A percentile compares a stretch with the other conserved stretches of the same genome.
phyloP scores from a whole-genome alignment of 2,888 invertebrate species.

The Hypomecis punctinalis region DNA sequence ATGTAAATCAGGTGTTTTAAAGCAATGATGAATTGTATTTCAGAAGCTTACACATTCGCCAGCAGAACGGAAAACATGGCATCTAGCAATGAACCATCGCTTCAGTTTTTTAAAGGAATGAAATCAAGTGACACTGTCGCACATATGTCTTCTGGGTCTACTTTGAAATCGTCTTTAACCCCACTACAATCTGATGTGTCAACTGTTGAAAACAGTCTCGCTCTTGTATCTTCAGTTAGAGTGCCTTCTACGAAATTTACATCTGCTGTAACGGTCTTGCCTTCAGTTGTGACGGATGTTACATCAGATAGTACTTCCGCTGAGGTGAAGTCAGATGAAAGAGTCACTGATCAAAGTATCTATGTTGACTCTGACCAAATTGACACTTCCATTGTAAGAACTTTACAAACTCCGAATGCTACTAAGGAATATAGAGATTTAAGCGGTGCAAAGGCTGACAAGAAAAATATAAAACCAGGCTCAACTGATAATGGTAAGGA shows the following conservation, averaged over 20 bases:
- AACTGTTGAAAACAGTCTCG: neutral
- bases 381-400: conserved; percentile 20
- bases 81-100: conserved; percentile 4
- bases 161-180: conserved; percentile 21
- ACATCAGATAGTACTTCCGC: conserved; percentile 44
- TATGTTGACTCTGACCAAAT: conserved; percentile 30
- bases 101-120: conserved; percentile 5
- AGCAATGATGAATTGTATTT: neutral
- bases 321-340: conserved; percentile 28
- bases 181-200: conserved; percentile 28
- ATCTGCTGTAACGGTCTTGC: conserved; percentile 57
- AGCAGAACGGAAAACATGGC: conserved; percentile 5
- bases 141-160: conserved; percentile 26
- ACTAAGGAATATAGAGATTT: neutral
- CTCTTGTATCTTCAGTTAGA: conserved; percentile 9
- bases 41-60: conserved; percentile 42
- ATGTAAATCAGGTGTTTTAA: too few relatives aligned
- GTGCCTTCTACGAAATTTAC: conserved; percentile 49
- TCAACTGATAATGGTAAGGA: neutral
- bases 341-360: conserved; percentile 19
- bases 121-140: conserved; percentile 31
- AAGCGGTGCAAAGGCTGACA: conserved; percentile 3
- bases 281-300: conserved; percentile 52
- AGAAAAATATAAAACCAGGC: neutral
- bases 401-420: conserved; percentile 4